Conservation (phyloP, 2,797 vertebrate species). For the Cheracebus regulus region DNA sequence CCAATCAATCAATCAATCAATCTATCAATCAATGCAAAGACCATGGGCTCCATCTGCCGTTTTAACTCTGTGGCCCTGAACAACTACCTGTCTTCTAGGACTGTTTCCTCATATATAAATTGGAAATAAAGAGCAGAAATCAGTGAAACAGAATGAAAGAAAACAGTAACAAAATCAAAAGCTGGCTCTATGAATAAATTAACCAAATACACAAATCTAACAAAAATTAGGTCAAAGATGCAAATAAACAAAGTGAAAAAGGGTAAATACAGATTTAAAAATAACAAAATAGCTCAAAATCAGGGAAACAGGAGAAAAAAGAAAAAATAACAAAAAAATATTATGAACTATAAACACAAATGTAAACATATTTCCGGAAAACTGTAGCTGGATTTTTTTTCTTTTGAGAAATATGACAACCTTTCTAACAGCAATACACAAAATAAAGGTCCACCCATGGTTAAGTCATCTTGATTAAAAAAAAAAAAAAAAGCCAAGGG, state of each 20-base stretch:
- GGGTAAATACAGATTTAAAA: background rate
- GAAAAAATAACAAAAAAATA: background rate
- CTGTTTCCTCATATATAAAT: background rate
- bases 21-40: background rate
- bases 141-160: background rate
- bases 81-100: background rate
- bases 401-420: background rate
- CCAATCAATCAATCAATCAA: too few relatives aligned
- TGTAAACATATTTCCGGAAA: constrained; percentile 25
- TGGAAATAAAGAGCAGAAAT: background rate
- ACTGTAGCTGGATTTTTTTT: background rate
- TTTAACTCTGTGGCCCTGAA: background rate
- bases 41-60: background rate
- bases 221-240: background rate
- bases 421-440: background rate
- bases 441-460: background rate
- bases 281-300: background rate
- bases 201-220: background rate
- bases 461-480: background rate
- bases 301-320: too few relatives aligned
- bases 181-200: background rate
- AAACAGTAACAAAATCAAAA: background rate
- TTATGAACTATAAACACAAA: background rate
- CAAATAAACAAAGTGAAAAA: background rate
- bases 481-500: background rate